Conservation (phyloP, 1,140 invertebrate genomes). For the Camponotus vicinus region DNA sequence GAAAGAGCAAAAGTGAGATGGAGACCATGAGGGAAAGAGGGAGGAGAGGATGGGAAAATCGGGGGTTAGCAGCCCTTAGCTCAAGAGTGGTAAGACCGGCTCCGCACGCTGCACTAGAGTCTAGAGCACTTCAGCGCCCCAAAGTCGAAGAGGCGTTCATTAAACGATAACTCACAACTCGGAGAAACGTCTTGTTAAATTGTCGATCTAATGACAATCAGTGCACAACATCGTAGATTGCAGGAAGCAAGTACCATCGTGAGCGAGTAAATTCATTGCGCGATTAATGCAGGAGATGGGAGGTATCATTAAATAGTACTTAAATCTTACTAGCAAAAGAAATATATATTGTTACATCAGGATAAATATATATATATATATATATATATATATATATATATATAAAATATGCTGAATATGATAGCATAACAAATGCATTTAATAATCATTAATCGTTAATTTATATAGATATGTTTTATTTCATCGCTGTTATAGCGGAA, state of each 20-base stretch:
- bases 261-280: constrained; percentile 7
- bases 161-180: constrained; percentile 82
- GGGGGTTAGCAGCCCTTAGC: constrained; percentile 79
- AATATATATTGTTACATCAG: neutral
- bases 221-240: constrained; percentile 29
- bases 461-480: neutral
- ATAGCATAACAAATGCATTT: neutral
- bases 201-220: constrained; percentile 75
- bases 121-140: constrained; percentile 78
- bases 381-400: no score
- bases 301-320: neutral
- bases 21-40: constrained; percentile 48
- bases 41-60: constrained; percentile 62
- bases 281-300: neutral
- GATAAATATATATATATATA: neutral
- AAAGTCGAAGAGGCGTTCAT: constrained; percentile 80
- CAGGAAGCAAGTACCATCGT: constrained; percentile 16
- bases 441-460: neutral
- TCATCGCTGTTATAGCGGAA: neutral
- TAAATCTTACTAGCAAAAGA: neutral
- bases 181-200: constrained; percentile 76
- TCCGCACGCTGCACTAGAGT: constrained; percentile 79
- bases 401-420: neutral
- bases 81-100: constrained; percentile 74
- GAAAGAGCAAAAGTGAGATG: constrained; percentile 36